phyloP scores from a whole-genome alignment of 2,888 invertebrate species.

The Thysanoteuthis rhombus region DNA sequence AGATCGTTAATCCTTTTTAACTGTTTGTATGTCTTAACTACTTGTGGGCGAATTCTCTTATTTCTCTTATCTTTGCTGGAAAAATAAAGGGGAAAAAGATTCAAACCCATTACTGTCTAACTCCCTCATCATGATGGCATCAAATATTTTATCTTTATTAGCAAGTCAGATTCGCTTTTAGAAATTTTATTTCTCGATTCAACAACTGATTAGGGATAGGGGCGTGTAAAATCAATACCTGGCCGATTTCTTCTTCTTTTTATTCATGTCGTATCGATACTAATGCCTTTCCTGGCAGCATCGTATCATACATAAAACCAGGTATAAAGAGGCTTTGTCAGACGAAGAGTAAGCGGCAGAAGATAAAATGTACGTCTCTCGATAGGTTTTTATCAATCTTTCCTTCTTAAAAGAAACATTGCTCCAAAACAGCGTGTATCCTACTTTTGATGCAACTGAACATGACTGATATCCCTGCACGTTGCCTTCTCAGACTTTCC shows the following conservation, averaged over 20 bases:
- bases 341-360: not conserved
- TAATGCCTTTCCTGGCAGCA: not conserved
- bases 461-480: no score
- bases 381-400: not conserved
- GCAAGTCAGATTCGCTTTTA: not conserved
- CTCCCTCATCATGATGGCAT: not conserved
- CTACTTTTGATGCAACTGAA: no score
- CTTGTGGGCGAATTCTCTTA: no score
- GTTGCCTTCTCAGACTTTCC: no score
- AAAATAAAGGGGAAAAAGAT: not conserved
- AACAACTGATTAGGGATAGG: not conserved
- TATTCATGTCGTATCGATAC: not conserved
- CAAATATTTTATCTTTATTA: not conserved
- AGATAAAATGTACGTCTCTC: not conserved
- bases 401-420: no score
- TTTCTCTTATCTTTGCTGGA: not conserved
- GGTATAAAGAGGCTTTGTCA: not conserved
- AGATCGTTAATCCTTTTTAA: not conserved
- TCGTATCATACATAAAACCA: not conserved
- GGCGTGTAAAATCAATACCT: not conserved
- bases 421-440: no score
- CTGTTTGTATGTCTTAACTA: not conserved
- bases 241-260: not conserved
- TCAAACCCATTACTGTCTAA: not conserved
- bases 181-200: not conserved